Conservation (phyloP, 2,797 vertebrate species). For the Octomys mimax region DNA sequence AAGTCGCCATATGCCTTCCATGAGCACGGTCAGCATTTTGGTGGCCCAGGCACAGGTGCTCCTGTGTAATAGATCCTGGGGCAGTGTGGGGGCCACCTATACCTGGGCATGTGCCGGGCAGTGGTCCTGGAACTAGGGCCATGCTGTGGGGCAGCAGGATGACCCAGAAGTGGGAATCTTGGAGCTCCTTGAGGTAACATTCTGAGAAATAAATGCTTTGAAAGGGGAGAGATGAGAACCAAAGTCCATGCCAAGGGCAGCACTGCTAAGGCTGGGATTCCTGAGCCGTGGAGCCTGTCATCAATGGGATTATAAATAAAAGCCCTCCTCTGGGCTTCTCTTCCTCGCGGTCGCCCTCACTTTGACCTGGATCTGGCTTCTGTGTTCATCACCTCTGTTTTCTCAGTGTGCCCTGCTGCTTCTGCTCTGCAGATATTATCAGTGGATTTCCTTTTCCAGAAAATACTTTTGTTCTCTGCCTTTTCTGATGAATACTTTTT, state of each 20-base stretch:
- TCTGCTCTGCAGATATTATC: not conserved
- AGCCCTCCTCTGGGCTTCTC: fast-evolving
- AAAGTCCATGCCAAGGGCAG: not conserved
- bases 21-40: not conserved
- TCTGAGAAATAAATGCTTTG: not conserved
- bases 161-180: not conserved
- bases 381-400: not conserved
- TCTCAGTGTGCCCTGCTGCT: too few species aligned
- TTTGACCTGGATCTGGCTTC: not conserved
- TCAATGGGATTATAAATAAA: not conserved
- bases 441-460: not conserved
- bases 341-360: not conserved
- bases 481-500: not conserved
- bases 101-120: not conserved
- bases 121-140: not conserved
- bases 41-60: not conserved
- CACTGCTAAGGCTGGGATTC: not conserved
- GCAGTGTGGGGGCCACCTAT: not conserved
- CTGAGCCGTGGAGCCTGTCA: not conserved
- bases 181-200: not conserved
- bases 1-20: not conserved
- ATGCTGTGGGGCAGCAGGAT: fast-evolving
- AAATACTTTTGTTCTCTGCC: not conserved
- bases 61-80: not conserved
- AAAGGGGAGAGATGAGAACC: not conserved